These are phyloP conservation scores for Eupithecia subumbrata DNA, from an alignment of 2,888 invertebrate species.

Conservation along the genomic window DNA sequence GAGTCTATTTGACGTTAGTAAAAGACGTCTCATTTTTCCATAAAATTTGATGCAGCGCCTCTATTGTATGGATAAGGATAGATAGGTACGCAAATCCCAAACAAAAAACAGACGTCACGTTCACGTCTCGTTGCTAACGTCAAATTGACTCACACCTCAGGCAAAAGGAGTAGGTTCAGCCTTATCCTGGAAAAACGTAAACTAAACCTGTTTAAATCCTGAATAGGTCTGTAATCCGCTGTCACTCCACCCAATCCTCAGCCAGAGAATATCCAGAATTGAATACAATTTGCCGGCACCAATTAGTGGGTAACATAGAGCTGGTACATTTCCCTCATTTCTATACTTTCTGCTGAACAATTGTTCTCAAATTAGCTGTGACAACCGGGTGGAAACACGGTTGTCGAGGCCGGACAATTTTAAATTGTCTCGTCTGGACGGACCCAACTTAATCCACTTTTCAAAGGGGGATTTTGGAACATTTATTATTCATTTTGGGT, in stretches of 20 bases:
- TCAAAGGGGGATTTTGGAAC: constrained; percentile 9
- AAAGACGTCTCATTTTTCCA: too few relatives aligned
- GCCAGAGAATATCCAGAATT: constrained; percentile 48
- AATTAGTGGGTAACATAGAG: constrained; percentile 74
- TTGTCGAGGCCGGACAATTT: constrained; percentile 24
- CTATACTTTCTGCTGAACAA: constrained; percentile 78
- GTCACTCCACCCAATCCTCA: constrained; percentile 11
- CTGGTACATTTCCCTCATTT: constrained; percentile 71
- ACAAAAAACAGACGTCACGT: too few relatives aligned
- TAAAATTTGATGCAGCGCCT: too few relatives aligned
- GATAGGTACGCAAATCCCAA: too few relatives aligned
- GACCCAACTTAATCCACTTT: constrained; percentile 8
- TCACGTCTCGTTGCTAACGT: too few relatives aligned
- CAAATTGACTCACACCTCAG: too few relatives aligned
- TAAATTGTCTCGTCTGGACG: neutral
- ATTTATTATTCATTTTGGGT: constrained; percentile 12
- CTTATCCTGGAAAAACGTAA: too few relatives aligned
- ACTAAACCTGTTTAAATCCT: neutral
- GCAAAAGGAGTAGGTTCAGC: too few relatives aligned
- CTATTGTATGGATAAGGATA: too few relatives aligned
- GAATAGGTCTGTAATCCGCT: neutral
- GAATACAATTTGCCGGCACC: constrained; percentile 65
- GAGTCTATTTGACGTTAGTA: too few relatives aligned
- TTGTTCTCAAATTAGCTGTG: constrained; percentile 81
- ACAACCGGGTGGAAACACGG: constrained; percentile 69